A percentile compares a stretch with the other conserved stretches of the same genome.
These are phyloP conservation scores for Salticus scenicus DNA, from an alignment of 2,888 invertebrate species.

Conservation along the genomic window DNA sequence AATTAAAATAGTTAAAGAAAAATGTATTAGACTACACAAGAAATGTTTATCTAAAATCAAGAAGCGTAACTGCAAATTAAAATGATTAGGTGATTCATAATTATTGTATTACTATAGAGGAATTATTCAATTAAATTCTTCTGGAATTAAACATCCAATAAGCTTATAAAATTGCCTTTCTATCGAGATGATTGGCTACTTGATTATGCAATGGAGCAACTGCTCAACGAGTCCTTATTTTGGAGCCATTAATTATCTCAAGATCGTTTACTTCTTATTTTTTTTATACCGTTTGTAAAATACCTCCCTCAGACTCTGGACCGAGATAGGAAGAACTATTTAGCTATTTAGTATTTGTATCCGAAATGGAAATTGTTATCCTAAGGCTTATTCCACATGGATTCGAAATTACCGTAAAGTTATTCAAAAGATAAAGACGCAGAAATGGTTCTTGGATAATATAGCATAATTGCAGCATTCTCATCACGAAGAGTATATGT, in stretches of 20 bases:
- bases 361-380: constrained; percentile 32
- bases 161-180: constrained; percentile 28
- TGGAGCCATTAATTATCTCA: constrained; percentile 36
- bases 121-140: constrained; percentile 55
- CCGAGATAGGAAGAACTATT: neutral
- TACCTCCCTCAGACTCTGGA: constrained; percentile 26
- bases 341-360: constrained; percentile 21
- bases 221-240: constrained; percentile 25
- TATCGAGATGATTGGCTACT: constrained; percentile 38
- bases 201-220: constrained; percentile 54
- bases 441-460: constrained; percentile 55
- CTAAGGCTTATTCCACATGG: constrained; percentile 53
- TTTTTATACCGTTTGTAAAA: constrained; percentile 28
- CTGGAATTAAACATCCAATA: constrained; percentile 37
- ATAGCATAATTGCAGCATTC: constrained; percentile 55
- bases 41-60: too few species aligned
- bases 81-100: neutral
- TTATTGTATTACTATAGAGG: neutral
- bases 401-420: constrained; percentile 55
- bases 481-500: constrained; percentile 52
- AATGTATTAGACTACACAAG: too few species aligned
- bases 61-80: too few species aligned
- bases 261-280: constrained; percentile 18
- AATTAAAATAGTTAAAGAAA: too few species aligned
- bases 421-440: constrained; percentile 59